Evolutionary conservation across 2,113 vertebrate species (phyloP).

Genomic region (Ciconia boyciana): DNA sequence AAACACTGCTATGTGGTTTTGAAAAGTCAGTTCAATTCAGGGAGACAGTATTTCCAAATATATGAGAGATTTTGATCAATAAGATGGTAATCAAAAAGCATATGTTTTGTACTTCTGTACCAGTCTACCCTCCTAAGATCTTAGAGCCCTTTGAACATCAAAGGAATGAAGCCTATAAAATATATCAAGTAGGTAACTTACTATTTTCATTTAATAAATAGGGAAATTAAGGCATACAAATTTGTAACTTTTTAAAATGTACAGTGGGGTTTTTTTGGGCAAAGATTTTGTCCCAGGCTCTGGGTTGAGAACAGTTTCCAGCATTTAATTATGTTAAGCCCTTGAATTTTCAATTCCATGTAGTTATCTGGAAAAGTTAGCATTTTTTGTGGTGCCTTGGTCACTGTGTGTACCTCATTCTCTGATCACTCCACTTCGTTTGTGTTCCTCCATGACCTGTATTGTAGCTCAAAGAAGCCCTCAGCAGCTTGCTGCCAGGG

Average conservation of each 20-base stretch:
- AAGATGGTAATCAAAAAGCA: not conserved
- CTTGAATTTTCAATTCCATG: not conserved
- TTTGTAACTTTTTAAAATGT: not conserved
- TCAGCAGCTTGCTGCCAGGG: not conserved
- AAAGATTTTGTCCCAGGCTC: not conserved
- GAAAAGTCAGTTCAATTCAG: not conserved
- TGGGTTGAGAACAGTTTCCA: not conserved
- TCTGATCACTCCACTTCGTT: not conserved
- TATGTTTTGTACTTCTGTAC: not conserved
- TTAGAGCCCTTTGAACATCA: not conserved
- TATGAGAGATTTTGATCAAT: not conserved
- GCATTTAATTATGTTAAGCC: not conserved
- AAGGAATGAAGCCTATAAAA: not conserved
- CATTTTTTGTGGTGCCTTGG: not conserved
- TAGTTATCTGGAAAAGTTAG: not conserved
- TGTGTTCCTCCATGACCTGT: not conserved
- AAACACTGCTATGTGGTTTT: not conserved
- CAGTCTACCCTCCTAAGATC: not conserved
- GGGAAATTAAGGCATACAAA: not conserved
- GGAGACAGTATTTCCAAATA: not conserved
- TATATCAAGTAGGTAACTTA: not conserved
- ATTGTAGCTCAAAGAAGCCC: not conserved
- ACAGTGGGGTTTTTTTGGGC: rapidly evolving
- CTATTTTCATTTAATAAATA: not conserved
- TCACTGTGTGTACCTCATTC: not conserved